Conservation (phyloP, 2,888 invertebrate species). For the Sphinx pinastri region DNA sequence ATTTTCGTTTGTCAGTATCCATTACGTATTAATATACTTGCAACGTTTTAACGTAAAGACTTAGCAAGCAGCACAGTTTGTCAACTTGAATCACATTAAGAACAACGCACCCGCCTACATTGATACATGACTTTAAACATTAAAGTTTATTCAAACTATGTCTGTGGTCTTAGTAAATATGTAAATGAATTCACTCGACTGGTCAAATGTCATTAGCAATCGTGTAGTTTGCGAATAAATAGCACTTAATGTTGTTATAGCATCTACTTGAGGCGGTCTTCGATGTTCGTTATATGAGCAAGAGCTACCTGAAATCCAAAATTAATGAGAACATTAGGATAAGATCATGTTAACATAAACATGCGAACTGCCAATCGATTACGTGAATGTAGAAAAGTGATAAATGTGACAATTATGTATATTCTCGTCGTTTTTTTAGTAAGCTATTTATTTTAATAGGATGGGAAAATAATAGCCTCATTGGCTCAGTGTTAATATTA, state of each 20-base stretch:
- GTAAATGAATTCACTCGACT: constrained; percentile 22
- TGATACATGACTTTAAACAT: neutral
- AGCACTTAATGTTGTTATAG: constrained; percentile 14
- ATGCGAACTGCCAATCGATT: neutral
- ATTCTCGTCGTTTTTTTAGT: neutral
- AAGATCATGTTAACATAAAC: neutral
- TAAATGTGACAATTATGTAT: neutral
- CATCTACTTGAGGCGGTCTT: constrained; percentile 27
- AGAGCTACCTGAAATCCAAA: neutral
- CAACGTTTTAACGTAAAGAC: neutral
- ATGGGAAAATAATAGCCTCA: no score
- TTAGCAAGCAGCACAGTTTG: neutral
- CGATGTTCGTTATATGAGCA: neutral
- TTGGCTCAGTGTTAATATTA: no score
- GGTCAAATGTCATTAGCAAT: constrained; percentile 22
- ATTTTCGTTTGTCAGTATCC: neutral
- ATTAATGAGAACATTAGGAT: neutral
- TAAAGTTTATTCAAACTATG: constrained; percentile 17
- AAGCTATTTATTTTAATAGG: no score
- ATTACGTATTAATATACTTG: neutral
- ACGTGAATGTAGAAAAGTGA: neutral
- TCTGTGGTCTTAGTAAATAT: constrained; percentile 19
- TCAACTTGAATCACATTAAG: neutral
- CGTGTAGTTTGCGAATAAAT: constrained; percentile 20
- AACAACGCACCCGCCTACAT: neutral